These are phyloP conservation scores for Lepidonotus clava DNA, from an alignment of 2,888 invertebrate genomes.

Conservation along the genomic window DNA sequence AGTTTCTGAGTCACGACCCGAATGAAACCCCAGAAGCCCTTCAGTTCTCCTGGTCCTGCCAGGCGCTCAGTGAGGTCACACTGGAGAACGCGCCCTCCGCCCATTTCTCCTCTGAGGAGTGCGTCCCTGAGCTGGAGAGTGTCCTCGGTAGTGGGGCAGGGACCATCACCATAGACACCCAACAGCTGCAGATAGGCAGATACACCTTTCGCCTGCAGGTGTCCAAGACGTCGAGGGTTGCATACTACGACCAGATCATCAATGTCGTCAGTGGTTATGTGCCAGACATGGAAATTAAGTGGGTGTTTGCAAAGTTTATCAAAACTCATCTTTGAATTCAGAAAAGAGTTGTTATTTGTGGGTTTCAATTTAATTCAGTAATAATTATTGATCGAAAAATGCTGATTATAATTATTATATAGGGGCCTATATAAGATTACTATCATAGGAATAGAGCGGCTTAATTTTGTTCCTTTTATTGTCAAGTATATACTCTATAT, in stretches of 20 bases:
- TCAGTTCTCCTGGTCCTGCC: not conserved
- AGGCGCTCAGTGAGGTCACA: not conserved
- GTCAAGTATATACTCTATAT: too few species aligned
- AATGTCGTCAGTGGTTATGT: not conserved
- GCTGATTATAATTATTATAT: too few species aligned
- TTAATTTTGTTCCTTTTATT: not conserved
- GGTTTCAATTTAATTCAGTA: too few species aligned
- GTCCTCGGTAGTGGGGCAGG: not conserved
- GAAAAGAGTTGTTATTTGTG: too few species aligned
- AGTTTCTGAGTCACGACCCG: not conserved
- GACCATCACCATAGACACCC: not conserved
- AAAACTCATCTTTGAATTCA: not conserved
- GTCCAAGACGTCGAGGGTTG: not conserved
- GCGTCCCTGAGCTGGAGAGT: not conserved
- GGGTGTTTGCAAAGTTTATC: not conserved
- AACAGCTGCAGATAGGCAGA: not conserved
- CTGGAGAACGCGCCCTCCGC: not conserved
- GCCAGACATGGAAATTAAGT: not conserved
- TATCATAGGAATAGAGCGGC: not conserved
- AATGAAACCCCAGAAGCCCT: not conserved
- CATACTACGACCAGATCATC: conserved; percentile 6
- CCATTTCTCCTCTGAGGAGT: not conserved
- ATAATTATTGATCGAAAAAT: too few species aligned
- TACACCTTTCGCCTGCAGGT: not conserved
- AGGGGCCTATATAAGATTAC: not conserved